These are phyloP conservation scores for Sylvia atricapilla DNA, from an alignment of 2,113 vertebrate genomes.

Conservation along the genomic window DNA sequence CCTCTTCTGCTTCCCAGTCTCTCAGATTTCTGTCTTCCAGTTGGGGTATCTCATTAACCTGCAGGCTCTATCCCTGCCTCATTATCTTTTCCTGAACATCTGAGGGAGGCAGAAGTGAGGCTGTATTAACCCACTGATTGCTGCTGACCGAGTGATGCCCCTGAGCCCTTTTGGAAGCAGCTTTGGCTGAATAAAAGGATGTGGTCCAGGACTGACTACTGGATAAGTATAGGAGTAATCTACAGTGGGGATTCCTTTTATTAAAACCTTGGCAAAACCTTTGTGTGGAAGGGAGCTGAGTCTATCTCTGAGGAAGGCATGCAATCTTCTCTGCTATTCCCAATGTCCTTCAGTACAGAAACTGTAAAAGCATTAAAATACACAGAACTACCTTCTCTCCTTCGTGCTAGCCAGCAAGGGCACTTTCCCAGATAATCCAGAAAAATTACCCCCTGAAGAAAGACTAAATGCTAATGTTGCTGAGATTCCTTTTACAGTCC, in stretches of 20 bases:
- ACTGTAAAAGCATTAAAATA: neutral
- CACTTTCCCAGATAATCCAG: neutral
- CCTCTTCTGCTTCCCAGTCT: neutral
- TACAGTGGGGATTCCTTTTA: neutral
- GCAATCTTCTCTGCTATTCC: neutral
- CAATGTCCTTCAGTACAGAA: neutral
- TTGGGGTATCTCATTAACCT: constrained; percentile 42
- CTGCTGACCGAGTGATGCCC: neutral
- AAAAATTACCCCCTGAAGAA: neutral
- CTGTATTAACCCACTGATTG: constrained; percentile 31
- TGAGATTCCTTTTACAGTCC: neutral
- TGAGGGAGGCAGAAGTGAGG: neutral
- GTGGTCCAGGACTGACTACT: neutral
- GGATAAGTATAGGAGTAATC: neutral
- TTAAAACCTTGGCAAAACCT: neutral
- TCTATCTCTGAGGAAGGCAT: neutral
- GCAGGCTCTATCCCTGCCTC: neutral
- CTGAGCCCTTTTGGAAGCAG: neutral
- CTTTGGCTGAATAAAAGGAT: neutral
- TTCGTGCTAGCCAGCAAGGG: neutral
- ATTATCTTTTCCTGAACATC: constrained; percentile 28
- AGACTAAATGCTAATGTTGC: neutral
- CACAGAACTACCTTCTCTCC: neutral
- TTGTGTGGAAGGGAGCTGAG: neutral
- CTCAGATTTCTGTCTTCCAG: neutral